These are phyloP conservation scores for Anas platyrhynchos DNA, from an alignment of 2,113 vertebrate species.

Conservation along the genomic window DNA sequence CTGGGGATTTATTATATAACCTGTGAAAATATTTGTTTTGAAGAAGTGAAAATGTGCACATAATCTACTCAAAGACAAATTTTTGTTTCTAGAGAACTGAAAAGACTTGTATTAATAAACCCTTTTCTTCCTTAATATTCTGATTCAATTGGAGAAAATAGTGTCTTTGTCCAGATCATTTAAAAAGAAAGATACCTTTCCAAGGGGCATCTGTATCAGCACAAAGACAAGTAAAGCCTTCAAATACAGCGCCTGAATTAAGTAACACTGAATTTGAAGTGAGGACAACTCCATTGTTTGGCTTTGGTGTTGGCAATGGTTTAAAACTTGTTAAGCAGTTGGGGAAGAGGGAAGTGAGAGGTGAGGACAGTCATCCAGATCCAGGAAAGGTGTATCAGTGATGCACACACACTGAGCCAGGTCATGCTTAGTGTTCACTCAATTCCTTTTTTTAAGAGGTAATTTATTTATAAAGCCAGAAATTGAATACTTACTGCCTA, in stretches of 20 bases:
- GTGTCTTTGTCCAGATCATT: neutral
- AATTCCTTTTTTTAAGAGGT: slow-evolving; percentile 41
- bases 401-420: slow-evolving; percentile 46
- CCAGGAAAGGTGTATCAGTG: slow-evolving; percentile 18
- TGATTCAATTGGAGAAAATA: slow-evolving; percentile 7
- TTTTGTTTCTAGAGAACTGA: slow-evolving; percentile 39
- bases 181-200: neutral
- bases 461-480: slow-evolving; percentile 66
- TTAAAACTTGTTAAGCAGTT: slow-evolving; percentile 55
- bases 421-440: slow-evolving; percentile 58
- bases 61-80: slow-evolving; percentile 50
- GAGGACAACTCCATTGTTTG: slow-evolving; percentile 5
- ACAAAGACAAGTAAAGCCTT: slow-evolving; percentile 24
- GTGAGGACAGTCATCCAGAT: slow-evolving; percentile 27
- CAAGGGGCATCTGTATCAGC: neutral
- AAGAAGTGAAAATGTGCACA: slow-evolving; percentile 61
- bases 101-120: slow-evolving; percentile 5
- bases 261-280: neutral
- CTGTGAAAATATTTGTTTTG: slow-evolving; percentile 32
- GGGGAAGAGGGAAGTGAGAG: slow-evolving; percentile 9
- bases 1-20: slow-evolving; percentile 20
- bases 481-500: slow-evolving; percentile 39
- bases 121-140: slow-evolving; percentile 28
- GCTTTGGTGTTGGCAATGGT: slow-evolving; percentile 55
- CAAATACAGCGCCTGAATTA: slow-evolving; percentile 20